Evolutionary conservation across 2,888 invertebrate genomes (phyloP).

Genomic region (Piscicola geometra): DNA sequence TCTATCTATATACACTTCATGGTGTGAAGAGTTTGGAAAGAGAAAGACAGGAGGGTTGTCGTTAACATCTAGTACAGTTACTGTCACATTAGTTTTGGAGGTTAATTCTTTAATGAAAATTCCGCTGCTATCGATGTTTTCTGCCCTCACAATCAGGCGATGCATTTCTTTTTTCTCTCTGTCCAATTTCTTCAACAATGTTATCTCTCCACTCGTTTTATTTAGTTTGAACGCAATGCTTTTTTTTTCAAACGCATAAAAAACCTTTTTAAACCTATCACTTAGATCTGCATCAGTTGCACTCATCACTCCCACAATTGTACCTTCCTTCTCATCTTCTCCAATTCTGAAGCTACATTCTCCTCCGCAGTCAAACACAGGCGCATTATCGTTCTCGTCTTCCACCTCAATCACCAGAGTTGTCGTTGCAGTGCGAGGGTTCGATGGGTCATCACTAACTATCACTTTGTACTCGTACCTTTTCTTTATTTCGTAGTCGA

Average conservation of each 20-base stretch:
- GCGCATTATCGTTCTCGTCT: constrained; percentile 20
- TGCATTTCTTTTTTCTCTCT: constrained; percentile 36
- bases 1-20: constrained; percentile 35
- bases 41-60: constrained; percentile 33
- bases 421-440: constrained; percentile 38
- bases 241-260: constrained; percentile 33
- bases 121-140: constrained; percentile 3
- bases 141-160: constrained; percentile 36
- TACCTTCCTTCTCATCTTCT: constrained; percentile 38
- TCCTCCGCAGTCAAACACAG: not conserved
- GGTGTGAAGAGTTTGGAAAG: constrained; percentile 31
- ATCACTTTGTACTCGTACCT: constrained; percentile 46
- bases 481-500: constrained; percentile 39
- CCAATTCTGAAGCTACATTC: constrained; percentile 34
- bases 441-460: constrained; percentile 48
- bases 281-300: constrained; percentile 39
- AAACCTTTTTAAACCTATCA: constrained; percentile 35
- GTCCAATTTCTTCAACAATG: constrained; percentile 31
- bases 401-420: not conserved
- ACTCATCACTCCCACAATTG: constrained; percentile 35
- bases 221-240: constrained; percentile 36
- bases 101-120: not conserved
- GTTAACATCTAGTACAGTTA: constrained; percentile 35
- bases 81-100: constrained; percentile 36
- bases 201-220: constrained; percentile 37